Base-by-base conservation (phyloP, 2,797 vertebrate genomes). In the Limosa lapponica region DNA sequence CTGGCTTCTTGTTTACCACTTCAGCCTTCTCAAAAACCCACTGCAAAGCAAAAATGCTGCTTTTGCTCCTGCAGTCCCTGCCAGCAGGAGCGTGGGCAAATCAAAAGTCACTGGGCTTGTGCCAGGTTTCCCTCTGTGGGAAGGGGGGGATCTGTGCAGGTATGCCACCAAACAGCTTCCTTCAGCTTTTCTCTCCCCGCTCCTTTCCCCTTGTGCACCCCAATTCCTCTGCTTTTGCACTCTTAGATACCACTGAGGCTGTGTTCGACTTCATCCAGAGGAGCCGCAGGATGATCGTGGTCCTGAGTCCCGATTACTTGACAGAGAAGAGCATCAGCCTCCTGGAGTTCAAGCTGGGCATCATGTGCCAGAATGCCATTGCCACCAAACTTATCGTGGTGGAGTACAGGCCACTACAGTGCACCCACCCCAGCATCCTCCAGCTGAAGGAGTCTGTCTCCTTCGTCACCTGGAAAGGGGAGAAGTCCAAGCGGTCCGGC, bases 281-380 rank as follows among this genome's bases (percentile, higher is more conserved):
- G 77, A 99, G 99, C 93, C 98, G 99, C 27, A 98, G 99, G 83
- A 98, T 99, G 90, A 97, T 99, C 8, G 98, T 99, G 66, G 98
- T 99, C 17, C 97, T 99, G 86, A 99, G 99, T 28, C 99, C 99
- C 0, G 98, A 98, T 62, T 99, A 99, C 82, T 84, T 99, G 96
- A 98, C 97, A 0, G 99, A 99, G 82, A 99, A 99, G 96, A 99
- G 99, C 96, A 98, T 99, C 94, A 98, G 99, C 93, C 98, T 99
- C 67, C 96, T 99, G 97, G 99, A 99, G 95, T 99, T 99, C 89
- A 99, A 99, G 28, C 96, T 99, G 67, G 99, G 98, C 3, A 98
- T 99, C 82, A 98, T 99, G 96, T 99, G 99, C 71, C 99, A 99
- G 77, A 98, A 98, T 0, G 96, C 98, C 61, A 97, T 96, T 2